phyloP scores from a whole-genome alignment of 1,140 invertebrate species.

The Zaprionus davidi region DNA sequence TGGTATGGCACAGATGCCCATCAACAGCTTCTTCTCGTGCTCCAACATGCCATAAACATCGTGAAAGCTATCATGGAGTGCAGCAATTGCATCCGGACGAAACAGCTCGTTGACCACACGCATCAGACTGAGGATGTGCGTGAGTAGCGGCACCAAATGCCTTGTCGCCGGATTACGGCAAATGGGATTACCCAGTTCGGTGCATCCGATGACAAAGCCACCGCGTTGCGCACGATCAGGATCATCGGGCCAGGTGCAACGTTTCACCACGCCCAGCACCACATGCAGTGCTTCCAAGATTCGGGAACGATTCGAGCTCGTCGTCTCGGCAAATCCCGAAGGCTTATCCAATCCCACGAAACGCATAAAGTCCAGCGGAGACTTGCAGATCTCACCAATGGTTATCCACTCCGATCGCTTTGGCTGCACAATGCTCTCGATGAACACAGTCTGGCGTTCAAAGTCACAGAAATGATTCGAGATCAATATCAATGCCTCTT shows the following conservation, averaged over 20 bases:
- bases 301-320: slow-evolving; percentile 85
- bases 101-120: slow-evolving; percentile 93
- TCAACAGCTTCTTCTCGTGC: slow-evolving; percentile 88
- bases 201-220: slow-evolving; percentile 91
- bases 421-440: slow-evolving; percentile 90
- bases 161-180: slow-evolving; percentile 93
- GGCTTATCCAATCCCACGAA: slow-evolving; percentile 91
- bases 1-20: slow-evolving; percentile 86
- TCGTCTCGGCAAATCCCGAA: slow-evolving; percentile 85
- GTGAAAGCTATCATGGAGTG: slow-evolving; percentile 88
- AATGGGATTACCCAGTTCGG: slow-evolving; percentile 90
- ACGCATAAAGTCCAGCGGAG: slow-evolving; percentile 89
- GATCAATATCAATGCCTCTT: slow-evolving; percentile 91
- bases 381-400: slow-evolving; percentile 87
- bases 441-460: slow-evolving; percentile 92
- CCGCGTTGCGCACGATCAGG: slow-evolving; percentile 91
- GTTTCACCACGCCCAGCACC: slow-evolving; percentile 92
- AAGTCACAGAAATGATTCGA: slow-evolving; percentile 96
- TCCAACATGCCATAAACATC: slow-evolving; percentile 89
- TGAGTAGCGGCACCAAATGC: slow-evolving; percentile 91
- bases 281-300: slow-evolving; percentile 89
- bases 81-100: slow-evolving; percentile 87
- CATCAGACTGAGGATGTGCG: slow-evolving; percentile 90
- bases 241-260: slow-evolving; percentile 93
- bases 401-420: slow-evolving; percentile 87